Percentiles rank a stretch among this genome's conserved stretches.
Conservation (phyloP, 2,113 vertebrate species). For the Phrynocephalus versicolor region DNA sequence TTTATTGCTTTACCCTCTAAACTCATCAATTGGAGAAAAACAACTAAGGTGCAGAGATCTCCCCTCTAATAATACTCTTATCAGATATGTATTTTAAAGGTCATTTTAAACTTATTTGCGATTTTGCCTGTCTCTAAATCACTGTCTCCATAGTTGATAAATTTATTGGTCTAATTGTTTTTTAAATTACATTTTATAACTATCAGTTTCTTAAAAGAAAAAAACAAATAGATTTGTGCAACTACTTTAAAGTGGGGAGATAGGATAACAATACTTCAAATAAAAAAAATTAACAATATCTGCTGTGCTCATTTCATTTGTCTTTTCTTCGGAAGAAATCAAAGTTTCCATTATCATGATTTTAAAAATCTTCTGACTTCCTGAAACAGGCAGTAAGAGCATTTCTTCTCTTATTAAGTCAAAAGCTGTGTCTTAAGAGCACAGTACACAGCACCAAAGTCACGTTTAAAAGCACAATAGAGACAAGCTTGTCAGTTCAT, state of each 20-base stretch:
- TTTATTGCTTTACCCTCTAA: too few relatives aligned
- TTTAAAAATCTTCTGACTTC: conserved; percentile 14
- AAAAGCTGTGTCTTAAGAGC: conserved; percentile 13
- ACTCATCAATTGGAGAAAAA: too few relatives aligned
- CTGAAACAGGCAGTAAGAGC: not conserved
- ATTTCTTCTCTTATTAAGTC: conserved; percentile 30
- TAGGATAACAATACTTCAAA: conserved; percentile 20
- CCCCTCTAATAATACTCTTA: too few relatives aligned
- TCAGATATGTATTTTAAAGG: too few relatives aligned
- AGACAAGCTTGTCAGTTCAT: conserved; percentile 20
- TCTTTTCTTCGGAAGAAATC: conserved; percentile 23
- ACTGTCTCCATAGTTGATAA: too few relatives aligned
- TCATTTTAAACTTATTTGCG: too few relatives aligned
- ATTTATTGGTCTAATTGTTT: not conserved
- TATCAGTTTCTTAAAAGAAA: conserved; percentile 21
- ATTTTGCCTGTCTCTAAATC: too few relatives aligned
- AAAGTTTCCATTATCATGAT: conserved; percentile 9
- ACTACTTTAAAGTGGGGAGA: not conserved
- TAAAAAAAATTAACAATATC: conserved; percentile 19
- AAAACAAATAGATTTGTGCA: not conserved
- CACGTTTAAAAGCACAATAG: conserved; percentile 32
- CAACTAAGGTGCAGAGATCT: too few relatives aligned
- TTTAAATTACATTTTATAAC: conserved; percentile 31
- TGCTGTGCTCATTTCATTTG: not conserved
- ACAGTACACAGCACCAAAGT: conserved; percentile 14